phyloP scores from a whole-genome alignment of 1,140 invertebrate species.

The Epicauta chinensis region DNA sequence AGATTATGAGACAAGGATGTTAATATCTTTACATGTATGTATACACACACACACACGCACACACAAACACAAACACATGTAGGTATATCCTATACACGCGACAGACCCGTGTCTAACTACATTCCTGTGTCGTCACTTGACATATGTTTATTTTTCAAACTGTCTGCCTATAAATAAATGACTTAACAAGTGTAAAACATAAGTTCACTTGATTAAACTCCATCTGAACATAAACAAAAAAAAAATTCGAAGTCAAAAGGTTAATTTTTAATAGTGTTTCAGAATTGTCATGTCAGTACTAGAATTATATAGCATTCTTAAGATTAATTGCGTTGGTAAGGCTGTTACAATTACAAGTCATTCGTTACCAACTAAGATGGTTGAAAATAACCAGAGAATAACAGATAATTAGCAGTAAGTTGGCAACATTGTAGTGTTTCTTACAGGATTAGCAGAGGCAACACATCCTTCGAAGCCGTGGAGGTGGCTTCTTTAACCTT shows the following conservation, averaged over 20 bases:
- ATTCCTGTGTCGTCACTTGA: conserved; percentile 21
- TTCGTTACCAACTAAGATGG: no score
- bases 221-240: conserved; percentile 2
- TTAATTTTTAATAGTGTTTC: not conserved
- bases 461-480: no score
- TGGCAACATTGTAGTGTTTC: no score
- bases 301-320: no score
- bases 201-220: conserved; percentile 11
- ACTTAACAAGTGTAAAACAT: conserved; percentile 16
- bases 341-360: no score
- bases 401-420: no score
- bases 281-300: no score
- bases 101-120: conserved; percentile 21
- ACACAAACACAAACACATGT: not conserved
- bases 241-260: not conserved
- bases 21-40: not conserved
- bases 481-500: no score
- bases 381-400: no score
- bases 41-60: not conserved
- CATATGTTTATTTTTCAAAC: conserved; percentile 23
- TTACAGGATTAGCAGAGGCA: no score
- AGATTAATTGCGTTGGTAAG: no score
- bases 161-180: conserved; percentile 14
- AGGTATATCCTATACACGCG: no score
- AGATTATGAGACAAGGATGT: not conserved